Percentiles rank a stretch among this genome's conserved stretches.
These are phyloP conservation scores for Copidosoma aretas DNA, from an alignment of 2,888 invertebrate species.

Conservation along the genomic window DNA sequence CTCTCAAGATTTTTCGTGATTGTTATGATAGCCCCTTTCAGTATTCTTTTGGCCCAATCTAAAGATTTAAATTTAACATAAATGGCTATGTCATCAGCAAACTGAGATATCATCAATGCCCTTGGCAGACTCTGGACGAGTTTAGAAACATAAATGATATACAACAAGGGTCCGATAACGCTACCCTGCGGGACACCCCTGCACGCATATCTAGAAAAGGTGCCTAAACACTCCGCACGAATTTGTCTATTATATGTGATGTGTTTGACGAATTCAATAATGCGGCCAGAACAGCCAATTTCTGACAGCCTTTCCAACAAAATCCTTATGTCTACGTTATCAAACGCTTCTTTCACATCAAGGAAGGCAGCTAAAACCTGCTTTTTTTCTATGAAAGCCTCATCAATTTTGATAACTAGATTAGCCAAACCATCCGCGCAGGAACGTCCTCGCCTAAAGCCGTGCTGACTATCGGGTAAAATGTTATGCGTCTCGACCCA, in stretches of 20 bases:
- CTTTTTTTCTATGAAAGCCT: slow-evolving; percentile 2
- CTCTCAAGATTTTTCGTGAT: neutral
- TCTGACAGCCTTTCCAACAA: neutral
- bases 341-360: slow-evolving; percentile 1
- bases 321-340: neutral
- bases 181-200: no score
- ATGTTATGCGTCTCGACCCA: slow-evolving; percentile 13
- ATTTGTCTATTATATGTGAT: slow-evolving; percentile 3
- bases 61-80: neutral
- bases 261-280: neutral
- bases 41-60: neutral
- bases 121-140: neutral
- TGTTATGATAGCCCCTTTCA: no score
- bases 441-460: slow-evolving; percentile 11
- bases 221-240: no score
- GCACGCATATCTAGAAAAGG: no score
- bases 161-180: neutral
- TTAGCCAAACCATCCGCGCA: slow-evolving; percentile 10
- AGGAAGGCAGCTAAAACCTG: slow-evolving; percentile 1
- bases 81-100: slow-evolving; percentile 27
- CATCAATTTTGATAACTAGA: slow-evolving; percentile 6
- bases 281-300: neutral
- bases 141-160: slow-evolving; percentile 5
- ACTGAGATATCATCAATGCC: neutral
- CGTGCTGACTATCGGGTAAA: slow-evolving; percentile 1